A percentile compares a stretch with the other conserved stretches of the same genome.
Conservation (phyloP, 2,888 invertebrate species). For the Pandemis cinnamomeana region DNA sequence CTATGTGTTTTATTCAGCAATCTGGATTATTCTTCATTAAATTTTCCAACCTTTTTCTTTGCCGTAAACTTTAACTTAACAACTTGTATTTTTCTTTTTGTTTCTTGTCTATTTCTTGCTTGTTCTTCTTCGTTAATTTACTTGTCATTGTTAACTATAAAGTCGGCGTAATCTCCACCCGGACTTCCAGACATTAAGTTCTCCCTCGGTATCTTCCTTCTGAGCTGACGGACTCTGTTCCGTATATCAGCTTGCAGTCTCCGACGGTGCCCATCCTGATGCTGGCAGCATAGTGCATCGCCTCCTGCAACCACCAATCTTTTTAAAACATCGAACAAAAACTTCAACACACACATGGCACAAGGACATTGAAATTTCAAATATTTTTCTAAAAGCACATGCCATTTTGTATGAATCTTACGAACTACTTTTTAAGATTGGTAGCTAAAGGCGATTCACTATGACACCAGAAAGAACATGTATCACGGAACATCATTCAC, state of each 20-base stretch:
- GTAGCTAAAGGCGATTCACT: slow-evolving; percentile 65
- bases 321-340: slow-evolving; percentile 50
- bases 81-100: no score
- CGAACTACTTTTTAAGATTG: slow-evolving; percentile 52
- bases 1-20: no score
- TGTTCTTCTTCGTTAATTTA: background rate
- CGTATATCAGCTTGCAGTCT: slow-evolving; percentile 66
- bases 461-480: slow-evolving; percentile 11
- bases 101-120: background rate
- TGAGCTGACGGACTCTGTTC: slow-evolving; percentile 63
- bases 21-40: background rate
- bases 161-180: slow-evolving; percentile 73
- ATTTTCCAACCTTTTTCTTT: background rate
- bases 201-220: slow-evolving; percentile 66
- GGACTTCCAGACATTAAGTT: slow-evolving; percentile 65
- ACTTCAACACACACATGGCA: slow-evolving; percentile 12
- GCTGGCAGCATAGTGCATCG: slow-evolving; percentile 64
- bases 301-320: slow-evolving; percentile 80
- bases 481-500: slow-evolving; percentile 8
- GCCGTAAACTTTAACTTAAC: no score
- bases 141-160: slow-evolving; percentile 77
- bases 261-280: slow-evolving; percentile 70
- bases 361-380: background rate
- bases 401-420: background rate
- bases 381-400: background rate